Conservation (phyloP, 2,113 vertebrate genomes). For the Dasyprocta punctata region DNA sequence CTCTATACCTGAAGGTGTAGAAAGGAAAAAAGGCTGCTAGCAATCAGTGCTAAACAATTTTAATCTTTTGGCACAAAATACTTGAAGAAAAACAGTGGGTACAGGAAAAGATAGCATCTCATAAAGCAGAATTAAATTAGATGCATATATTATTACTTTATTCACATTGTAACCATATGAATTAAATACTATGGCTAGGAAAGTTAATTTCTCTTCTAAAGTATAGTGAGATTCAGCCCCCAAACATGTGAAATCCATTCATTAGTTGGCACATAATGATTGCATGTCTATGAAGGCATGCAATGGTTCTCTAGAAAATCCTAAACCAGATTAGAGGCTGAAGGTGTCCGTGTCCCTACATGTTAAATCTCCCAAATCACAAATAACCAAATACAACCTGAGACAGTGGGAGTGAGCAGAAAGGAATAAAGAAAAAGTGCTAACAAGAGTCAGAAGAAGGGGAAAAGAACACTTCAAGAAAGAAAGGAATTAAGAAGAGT, state of each 20-base stretch:
- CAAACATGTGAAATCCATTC: background rate
- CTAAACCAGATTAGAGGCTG: background rate
- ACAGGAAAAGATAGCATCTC: background rate
- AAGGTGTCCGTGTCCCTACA: background rate
- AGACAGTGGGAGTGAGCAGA: background rate
- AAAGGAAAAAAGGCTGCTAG: background rate
- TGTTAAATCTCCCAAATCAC: background rate
- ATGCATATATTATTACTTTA: background rate
- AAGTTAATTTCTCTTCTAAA: background rate
- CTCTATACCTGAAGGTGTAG: background rate
- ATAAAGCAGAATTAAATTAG: background rate
- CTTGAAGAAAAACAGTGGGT: background rate
- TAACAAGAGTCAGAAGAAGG: background rate
- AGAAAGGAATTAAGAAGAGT: background rate
- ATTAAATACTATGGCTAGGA: background rate
- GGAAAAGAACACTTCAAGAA: background rate
- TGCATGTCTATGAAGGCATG: background rate
- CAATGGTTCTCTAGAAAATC: background rate
- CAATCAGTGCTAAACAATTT: background rate
- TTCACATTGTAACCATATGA: background rate
- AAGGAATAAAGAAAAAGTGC: background rate
- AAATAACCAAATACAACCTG: conserved; percentile 9
- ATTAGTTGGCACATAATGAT: background rate
- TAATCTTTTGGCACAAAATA: background rate
- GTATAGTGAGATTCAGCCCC: background rate